These are phyloP conservation scores for Lysandra bellargus DNA, from an alignment of 2,888 invertebrate species.

Conservation along the genomic window DNA sequence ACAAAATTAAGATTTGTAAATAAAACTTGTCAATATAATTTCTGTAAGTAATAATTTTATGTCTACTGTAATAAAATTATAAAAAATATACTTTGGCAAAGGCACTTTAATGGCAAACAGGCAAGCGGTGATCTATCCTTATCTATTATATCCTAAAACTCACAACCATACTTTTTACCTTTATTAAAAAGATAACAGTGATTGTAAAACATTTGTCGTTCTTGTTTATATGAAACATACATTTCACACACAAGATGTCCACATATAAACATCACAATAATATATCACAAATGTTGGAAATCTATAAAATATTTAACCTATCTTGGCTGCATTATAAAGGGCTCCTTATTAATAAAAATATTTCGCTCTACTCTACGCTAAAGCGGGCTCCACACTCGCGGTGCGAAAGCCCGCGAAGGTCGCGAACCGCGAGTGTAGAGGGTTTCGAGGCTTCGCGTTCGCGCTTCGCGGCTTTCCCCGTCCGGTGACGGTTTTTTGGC, in stretches of 20 bases:
- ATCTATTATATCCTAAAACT: slow-evolving; percentile 30
- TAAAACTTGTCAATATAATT: not conserved
- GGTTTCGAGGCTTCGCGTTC: too few relatives aligned
- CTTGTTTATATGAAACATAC: slow-evolving; percentile 46
- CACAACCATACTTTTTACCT: slow-evolving; percentile 58
- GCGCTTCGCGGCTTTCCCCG: too few relatives aligned
- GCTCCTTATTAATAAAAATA: not conserved
- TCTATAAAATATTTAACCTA: not conserved
- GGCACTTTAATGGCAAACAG: slow-evolving; percentile 32
- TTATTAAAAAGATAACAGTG: slow-evolving; percentile 54
- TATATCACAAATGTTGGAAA: slow-evolving; percentile 21
- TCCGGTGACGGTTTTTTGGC: too few relatives aligned
- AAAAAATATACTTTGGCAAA: slow-evolving; percentile 41
- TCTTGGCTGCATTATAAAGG: not conserved
- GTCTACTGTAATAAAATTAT: slow-evolving; percentile 26
- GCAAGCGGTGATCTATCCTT: slow-evolving; percentile 35
- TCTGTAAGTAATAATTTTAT: not conserved
- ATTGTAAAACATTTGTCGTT: slow-evolving; percentile 41
- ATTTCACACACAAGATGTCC: slow-evolving; percentile 50
- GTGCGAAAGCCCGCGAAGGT: too few relatives aligned
- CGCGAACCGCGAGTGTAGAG: too few relatives aligned
- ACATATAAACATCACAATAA: slow-evolving; percentile 23
- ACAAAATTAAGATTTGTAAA: not conserved
- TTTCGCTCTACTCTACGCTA: not conserved
- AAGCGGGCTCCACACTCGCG: too few relatives aligned